Conservation (phyloP, 2,113 vertebrate species). For the Chloropsis hardwickii region DNA sequence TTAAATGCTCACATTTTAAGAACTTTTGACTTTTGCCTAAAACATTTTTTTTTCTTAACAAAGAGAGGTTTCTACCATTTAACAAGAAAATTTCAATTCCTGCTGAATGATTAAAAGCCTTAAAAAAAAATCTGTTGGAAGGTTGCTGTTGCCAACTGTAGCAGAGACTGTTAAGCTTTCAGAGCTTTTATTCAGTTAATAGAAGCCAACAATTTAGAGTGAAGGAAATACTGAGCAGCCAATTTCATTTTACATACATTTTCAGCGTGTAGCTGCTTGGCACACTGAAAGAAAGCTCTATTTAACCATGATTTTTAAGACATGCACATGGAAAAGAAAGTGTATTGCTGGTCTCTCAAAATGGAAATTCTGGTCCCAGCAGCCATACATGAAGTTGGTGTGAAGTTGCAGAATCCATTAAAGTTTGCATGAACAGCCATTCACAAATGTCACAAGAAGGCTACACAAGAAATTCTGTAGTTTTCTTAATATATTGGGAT, state of each 20-base stretch:
- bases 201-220: neutral
- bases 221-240: neutral
- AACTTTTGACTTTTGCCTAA: neutral
- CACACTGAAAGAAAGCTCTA: neutral
- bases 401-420: neutral
- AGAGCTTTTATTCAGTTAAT: neutral
- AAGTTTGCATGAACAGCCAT: neutral
- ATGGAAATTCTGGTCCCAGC: neutral
- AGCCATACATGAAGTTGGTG: neutral
- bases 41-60: neutral
- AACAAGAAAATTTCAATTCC: neutral
- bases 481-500: neutral
- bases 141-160: neutral
- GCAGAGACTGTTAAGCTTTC: neutral
- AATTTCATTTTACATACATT: neutral
- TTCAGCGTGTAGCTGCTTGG: neutral
- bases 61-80: neutral
- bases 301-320: neutral
- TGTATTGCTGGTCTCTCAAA: neutral
- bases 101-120: neutral
- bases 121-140: neutral
- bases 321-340: neutral
- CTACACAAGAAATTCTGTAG: neutral
- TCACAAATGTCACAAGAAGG: neutral
- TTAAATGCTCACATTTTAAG: neutral